These are phyloP conservation scores for Caenorhabditis afra DNA, from an alignment of 2,888 invertebrate genomes.

Conservation along the genomic window DNA sequence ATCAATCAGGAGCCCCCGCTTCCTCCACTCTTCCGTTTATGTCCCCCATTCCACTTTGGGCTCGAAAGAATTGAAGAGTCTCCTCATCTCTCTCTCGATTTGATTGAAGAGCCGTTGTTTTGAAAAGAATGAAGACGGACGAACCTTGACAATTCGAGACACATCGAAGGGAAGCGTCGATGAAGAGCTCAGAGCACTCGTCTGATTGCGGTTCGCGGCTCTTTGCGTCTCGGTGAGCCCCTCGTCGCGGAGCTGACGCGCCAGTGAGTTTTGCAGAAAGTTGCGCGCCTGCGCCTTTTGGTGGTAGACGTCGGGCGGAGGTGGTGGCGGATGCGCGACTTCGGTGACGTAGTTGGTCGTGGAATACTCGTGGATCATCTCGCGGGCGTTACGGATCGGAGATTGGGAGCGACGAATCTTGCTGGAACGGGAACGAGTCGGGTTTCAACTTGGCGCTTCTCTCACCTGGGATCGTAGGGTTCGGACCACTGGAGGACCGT, in stretches of 20 bases:
- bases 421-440: constrained; percentile 10
- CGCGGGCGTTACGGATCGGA: constrained; percentile 63
- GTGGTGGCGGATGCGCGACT: constrained; percentile 41
- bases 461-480: constrained; percentile 58
- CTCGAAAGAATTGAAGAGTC: constrained; percentile 25
- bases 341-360: constrained; percentile 62
- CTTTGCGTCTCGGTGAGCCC: constrained; percentile 74
- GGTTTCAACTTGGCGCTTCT: not conserved
- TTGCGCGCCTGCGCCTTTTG: constrained; percentile 38
- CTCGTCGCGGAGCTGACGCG: constrained; percentile 62
- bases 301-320: constrained; percentile 27
- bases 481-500: constrained; percentile 61
- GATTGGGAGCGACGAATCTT: constrained; percentile 30
- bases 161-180: constrained; percentile 62
- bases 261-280: constrained; percentile 58
- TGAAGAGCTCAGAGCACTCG: constrained; percentile 54
- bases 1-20: constrained; percentile 24
- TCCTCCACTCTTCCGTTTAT: constrained; percentile 27
- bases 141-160: constrained; percentile 56
- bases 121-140: constrained; percentile 20
- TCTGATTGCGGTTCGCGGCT: constrained; percentile 75
- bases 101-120: constrained; percentile 45
- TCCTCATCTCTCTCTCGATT: constrained; percentile 41
- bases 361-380: constrained; percentile 65
- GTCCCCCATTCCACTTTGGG: constrained; percentile 16